These are phyloP conservation scores for Cebus imitator DNA, from an alignment of 2,113 vertebrate species.

Conservation along the genomic window DNA sequence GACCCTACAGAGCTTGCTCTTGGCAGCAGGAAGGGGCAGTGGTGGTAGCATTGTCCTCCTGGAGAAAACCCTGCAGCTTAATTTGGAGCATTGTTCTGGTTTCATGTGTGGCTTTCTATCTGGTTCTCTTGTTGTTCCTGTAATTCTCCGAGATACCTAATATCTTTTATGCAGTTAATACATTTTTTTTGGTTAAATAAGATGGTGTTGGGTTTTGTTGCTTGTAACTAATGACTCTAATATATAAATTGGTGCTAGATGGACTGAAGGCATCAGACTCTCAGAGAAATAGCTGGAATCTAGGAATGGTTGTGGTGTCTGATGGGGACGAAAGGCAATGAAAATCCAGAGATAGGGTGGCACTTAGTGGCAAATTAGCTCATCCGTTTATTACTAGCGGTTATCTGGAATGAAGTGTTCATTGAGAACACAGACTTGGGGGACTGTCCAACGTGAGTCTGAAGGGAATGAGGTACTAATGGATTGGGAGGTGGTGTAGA, in stretches of 20 bases:
- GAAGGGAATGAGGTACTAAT: neutral
- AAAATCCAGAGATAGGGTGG: neutral
- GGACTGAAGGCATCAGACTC: neutral
- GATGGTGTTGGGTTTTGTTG: neutral
- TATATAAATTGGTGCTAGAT: neutral
- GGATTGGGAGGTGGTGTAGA: neutral
- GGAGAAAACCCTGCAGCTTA: neutral
- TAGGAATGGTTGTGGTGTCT: neutral
- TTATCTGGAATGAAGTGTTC: neutral
- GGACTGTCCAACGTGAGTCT: neutral
- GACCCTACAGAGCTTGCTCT: neutral
- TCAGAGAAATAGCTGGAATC: neutral
- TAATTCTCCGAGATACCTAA: neutral
- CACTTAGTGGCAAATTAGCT: neutral
- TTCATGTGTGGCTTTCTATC: neutral
- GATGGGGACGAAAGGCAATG: neutral
- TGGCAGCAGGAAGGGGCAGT: neutral
- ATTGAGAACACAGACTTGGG: neutral
- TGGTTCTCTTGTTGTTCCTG: neutral
- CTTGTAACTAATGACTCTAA: neutral
- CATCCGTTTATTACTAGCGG: neutral
- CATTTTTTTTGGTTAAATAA: slow-evolving; percentile 18
- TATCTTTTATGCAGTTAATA: neutral
- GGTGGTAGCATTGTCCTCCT: neutral
- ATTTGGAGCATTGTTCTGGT: neutral